phyloP scores from a whole-genome alignment of 2,797 vertebrate species.

The Sebastolobus alascanus region DNA sequence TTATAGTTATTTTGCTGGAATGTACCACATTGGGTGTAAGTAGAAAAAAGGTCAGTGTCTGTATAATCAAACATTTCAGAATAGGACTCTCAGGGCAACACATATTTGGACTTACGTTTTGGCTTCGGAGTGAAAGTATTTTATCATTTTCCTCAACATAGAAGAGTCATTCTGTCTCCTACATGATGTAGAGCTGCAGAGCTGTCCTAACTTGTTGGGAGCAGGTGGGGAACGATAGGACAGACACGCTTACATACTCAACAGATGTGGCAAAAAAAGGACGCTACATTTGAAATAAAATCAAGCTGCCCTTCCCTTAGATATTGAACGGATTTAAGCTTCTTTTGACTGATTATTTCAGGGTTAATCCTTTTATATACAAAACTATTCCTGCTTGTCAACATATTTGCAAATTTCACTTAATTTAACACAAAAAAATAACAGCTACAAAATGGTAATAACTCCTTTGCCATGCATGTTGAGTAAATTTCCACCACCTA shows the following conservation, averaged over 20 bases:
- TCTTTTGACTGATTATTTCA: background rate
- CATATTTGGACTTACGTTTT: background rate
- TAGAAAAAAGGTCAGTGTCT: too few species aligned
- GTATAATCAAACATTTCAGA: slow-evolving; percentile 4
- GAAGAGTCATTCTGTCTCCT: background rate
- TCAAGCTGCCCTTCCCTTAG: background rate
- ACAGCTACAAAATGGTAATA: background rate
- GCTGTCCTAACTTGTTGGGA: slow-evolving; percentile 45
- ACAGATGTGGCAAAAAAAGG: background rate
- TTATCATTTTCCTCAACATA: background rate
- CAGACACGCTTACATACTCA: background rate
- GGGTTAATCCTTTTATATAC: background rate
- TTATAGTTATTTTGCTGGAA: slow-evolving; percentile 34
- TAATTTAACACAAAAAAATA: background rate
- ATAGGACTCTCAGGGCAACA: background rate
- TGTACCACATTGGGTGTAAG: background rate
- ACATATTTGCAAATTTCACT: background rate
- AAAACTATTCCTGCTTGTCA: background rate
- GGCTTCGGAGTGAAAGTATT: background rate
- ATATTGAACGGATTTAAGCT: background rate
- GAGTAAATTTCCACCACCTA: slow-evolving; percentile 4
- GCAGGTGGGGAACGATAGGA: background rate
- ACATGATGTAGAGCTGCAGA: background rate
- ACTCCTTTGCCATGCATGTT: background rate
- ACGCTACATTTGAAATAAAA: background rate